Percentiles rank a stretch among this genome's conserved stretches.
These are phyloP conservation scores for Coptotermes formosanus DNA, from an alignment of 1,140 invertebrate species.

Conservation along the genomic window DNA sequence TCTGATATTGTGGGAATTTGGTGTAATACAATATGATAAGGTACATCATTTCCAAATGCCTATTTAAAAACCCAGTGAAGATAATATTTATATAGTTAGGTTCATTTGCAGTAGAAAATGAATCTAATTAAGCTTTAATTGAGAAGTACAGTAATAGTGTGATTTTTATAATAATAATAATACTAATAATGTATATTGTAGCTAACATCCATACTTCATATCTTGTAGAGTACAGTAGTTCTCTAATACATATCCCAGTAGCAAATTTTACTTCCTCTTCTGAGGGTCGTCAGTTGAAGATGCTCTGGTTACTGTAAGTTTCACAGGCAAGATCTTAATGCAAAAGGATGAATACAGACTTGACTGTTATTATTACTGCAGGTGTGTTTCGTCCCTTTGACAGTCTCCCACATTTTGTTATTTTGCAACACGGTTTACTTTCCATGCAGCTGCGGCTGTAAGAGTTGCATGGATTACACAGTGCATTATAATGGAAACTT, in stretches of 20 bases:
- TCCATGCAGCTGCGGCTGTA: too few species aligned
- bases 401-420: too few species aligned
- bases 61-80: background rate
- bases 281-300: background rate
- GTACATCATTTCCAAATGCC: too few species aligned
- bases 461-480: too few species aligned
- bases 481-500: too few species aligned
- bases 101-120: background rate
- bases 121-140: background rate
- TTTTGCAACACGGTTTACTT: too few species aligned
- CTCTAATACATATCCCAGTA: background rate
- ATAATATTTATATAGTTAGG: slow-evolving; percentile 1
- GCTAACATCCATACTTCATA: background rate
- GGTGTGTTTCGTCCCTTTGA: too few species aligned
- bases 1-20: background rate
- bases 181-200: background rate
- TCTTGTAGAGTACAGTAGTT: background rate
- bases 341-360: too few species aligned
- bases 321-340: too few species aligned
- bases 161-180: background rate
- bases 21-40: background rate
- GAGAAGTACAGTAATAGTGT: slow-evolving; percentile 3
- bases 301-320: background rate
- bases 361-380: too few species aligned
- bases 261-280: background rate